Base-by-base conservation (phyloP, 2,113 vertebrate genomes). In the Polyodon spathula region DNA sequence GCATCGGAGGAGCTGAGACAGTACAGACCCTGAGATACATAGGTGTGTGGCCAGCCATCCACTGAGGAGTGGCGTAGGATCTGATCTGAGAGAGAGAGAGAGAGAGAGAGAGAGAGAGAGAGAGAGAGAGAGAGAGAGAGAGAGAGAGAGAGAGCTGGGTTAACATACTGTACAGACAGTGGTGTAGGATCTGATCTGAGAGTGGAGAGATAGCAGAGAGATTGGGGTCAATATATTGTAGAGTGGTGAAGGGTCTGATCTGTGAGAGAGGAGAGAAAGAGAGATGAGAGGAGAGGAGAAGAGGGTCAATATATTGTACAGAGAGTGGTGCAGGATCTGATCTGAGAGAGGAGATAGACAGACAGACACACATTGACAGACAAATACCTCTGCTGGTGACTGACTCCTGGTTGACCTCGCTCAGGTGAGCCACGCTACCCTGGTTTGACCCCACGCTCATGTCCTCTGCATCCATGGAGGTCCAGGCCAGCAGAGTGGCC, bases 1-100 rank as follows among this genome's bases (percentile, higher is more conserved):
- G 93, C 95, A 0, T 97, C 95, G 0, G 95, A 98, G 0, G 95
- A 94, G 14, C 94, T 95, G 71, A 98, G 88, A 81, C 95, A 98
- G 80, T 97, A 98, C 82, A 97, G 93, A 71, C 95, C 95, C 78
- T 98, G 95, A 1, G 95, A 95, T 77, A 97, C 92, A 1, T 98
- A 97, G 8, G 91, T 94, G 65, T 97, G 94, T 57, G 95, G 95
- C 95, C 95, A 98, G 66, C 93, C 91, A 15, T 97, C 95, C n/a
- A 80, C 83, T 54, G 86, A 85, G 39, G 86, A 87, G 71, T 88
- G 86, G 65, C 94, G 90, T 69, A 94, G 78, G 7, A 90, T 92
- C 86, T 95, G 95, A 74, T 91, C 90, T 78, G 74, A 39, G 50
- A 55, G 55, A 37, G 42, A 37, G 43, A 75, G 59, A 58, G 44